Evolutionary conservation across 2,797 vertebrate species (phyloP), one percentile per base, ranked within the genome.

Genomic region (Cirrhinus molitorella): DNA sequence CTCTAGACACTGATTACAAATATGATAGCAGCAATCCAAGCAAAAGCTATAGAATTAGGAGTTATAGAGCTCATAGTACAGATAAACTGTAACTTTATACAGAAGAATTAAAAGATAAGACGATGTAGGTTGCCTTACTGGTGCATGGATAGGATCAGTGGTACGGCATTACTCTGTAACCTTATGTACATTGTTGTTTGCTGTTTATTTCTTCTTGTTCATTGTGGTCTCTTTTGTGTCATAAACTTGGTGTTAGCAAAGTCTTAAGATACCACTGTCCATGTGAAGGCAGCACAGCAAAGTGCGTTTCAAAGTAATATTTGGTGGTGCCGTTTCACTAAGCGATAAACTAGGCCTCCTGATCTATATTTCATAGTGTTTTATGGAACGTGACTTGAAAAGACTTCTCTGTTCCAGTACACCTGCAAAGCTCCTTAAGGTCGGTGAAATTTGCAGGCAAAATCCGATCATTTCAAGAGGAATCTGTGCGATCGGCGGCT

Each of bases 61-160:
- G 65, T 68, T 37, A 78, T 78, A 78, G 43, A 88, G 85, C 92
- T 88, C 89, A 87, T 17, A 85, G 89, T 92, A 89, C 89, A 80
- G 86, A 90, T 87, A 83, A 84, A 87, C 87, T 92, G 88, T 89
- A 84, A 91, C 92, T 92, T 93, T 93, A 90, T 92, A 91, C 90
- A 91, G 91, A 84, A 81, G 66, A 88, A 63, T 70, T 51, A 83
- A 63, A 80, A 87, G 61, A 86, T 77, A 57, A 80, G 67, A 89
- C 92, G 89, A 92, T 89, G 89, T 97, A 98, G 96, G 96, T 95
- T 96, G 96, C 96, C 95, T 97, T 96, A 95, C 94, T 95, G 89
- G 92, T 97, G 98, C 97, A 99, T 99, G 97, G 92, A 94, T 97
- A 96, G 93, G 94, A 95, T 94, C 93, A 89, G 93, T 94, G 90